Percentiles rank a stretch among this genome's conserved stretches.
These are phyloP conservation scores for Folsomia candida DNA, from an alignment of 2,888 invertebrate species.

Conservation along the genomic window DNA sequence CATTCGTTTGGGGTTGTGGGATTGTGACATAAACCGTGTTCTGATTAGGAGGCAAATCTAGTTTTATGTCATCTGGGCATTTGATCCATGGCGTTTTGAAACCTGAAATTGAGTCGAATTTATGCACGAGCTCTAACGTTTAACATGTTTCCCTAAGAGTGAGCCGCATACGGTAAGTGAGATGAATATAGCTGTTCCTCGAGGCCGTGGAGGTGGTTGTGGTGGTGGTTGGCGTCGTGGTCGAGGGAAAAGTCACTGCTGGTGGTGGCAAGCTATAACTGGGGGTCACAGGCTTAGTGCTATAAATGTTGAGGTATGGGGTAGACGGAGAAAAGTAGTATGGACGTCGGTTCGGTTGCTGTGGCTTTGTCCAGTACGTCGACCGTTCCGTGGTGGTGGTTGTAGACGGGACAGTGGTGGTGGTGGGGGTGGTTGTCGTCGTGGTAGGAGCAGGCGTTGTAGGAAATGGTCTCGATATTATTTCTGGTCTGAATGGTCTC, in stretches of 20 bases:
- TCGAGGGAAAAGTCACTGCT: slow-evolving; percentile 8
- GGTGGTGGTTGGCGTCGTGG: slow-evolving; percentile 24
- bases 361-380: slow-evolving; percentile 19
- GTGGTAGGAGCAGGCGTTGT: slow-evolving; percentile 25
- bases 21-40: slow-evolving; percentile 57
- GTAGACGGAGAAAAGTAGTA: slow-evolving; percentile 18
- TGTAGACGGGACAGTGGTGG: slow-evolving; percentile 12
- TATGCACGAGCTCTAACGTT: too few species aligned
- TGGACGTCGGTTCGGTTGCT: background rate
- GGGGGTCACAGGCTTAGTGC: slow-evolving; percentile 11
- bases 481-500: slow-evolving; percentile 12
- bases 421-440: slow-evolving; percentile 19
- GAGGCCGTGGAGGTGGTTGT: slow-evolving; percentile 33
- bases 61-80: slow-evolving; percentile 58
- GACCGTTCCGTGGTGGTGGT: slow-evolving; percentile 23
- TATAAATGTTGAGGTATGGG: background rate
- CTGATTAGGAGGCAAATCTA: slow-evolving; percentile 56
- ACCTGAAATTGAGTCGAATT: slow-evolving; percentile 55
- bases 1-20: slow-evolving; percentile 59
- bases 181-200: slow-evolving; percentile 47
- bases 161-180: slow-evolving; percentile 47
- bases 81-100: slow-evolving; percentile 58
- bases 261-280: slow-evolving; percentile 15
- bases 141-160: background rate
- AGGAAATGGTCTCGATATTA: slow-evolving; percentile 16